These are phyloP conservation scores for Oscheius sp. DNA, from an alignment of 2,888 invertebrate species.

Conservation along the genomic window DNA sequence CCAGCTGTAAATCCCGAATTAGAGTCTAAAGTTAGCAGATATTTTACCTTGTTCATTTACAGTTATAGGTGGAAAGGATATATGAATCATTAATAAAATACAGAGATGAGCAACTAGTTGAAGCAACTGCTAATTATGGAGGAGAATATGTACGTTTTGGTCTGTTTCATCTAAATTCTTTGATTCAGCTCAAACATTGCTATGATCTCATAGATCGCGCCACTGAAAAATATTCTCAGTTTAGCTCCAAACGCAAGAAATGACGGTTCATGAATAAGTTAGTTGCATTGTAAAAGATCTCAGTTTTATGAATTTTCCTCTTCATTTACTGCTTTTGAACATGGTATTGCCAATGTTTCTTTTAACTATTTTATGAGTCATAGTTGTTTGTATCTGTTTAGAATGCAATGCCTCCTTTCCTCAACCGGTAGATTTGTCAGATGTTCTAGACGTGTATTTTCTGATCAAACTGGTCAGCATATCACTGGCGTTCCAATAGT, in stretches of 20 bases:
- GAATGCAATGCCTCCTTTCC: neutral
- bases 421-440: no score
- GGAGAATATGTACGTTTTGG: conserved; percentile 39
- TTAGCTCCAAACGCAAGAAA: conserved; percentile 31
- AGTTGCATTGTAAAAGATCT: neutral
- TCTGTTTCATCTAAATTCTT: neutral
- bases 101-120: conserved; percentile 39
- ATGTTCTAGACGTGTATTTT: no score
- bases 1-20: conserved; percentile 80
- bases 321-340: neutral
- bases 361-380: neutral
- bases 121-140: conserved; percentile 42
- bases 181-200: conserved; percentile 39
- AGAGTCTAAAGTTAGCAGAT: conserved; percentile 76
- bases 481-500: no score
- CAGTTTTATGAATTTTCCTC: neutral
- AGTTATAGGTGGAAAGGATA: conserved; percentile 57
- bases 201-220: conserved; percentile 49
- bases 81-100: conserved; percentile 55
- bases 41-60: neutral
- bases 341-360: neutral
- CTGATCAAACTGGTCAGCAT: no score
- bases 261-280: neutral
- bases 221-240: conserved; percentile 29
- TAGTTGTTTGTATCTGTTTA: neutral